Evolutionary conservation across 2,888 invertebrate species (phyloP).

Genomic region (Xanthorhoe spadicearia): DNA sequence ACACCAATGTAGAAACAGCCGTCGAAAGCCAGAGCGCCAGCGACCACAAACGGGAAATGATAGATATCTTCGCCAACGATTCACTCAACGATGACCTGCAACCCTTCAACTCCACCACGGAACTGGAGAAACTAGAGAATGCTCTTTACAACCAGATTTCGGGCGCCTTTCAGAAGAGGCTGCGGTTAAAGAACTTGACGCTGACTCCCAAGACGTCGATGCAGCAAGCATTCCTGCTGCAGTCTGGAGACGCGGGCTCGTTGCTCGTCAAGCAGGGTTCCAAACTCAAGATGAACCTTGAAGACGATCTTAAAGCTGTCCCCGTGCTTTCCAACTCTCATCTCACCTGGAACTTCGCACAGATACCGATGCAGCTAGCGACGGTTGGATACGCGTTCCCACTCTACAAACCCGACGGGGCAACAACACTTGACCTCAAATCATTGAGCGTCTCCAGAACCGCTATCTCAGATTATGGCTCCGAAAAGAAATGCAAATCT

Average conservation of each 20-base stretch:
- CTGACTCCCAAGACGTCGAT: conserved; percentile 67
- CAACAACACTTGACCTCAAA: conserved; percentile 34
- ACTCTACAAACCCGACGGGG: conserved; percentile 41
- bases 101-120: conserved; percentile 48
- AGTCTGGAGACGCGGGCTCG: conserved; percentile 67
- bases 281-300: conserved; percentile 46
- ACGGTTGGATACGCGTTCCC: conserved; percentile 70
- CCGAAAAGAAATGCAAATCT: conserved; percentile 26
- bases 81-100: conserved; percentile 29
- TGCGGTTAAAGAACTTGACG: conserved; percentile 65
- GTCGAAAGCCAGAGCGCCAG: conserved; percentile 44
- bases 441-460: conserved; percentile 35
- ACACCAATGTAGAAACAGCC: conserved; percentile 60
- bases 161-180: conserved; percentile 63
- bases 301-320: conserved; percentile 49
- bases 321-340: conserved; percentile 54
- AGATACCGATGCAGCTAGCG: conserved; percentile 66
- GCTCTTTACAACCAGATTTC: conserved; percentile 59
- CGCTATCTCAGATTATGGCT: conserved; percentile 7
- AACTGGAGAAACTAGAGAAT: conserved; percentile 59
- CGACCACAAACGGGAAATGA: background rate
- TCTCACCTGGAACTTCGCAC: conserved; percentile 57
- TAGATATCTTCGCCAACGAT: conserved; percentile 10
- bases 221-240: conserved; percentile 61
- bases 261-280: conserved; percentile 58